A percentile compares a stretch with the other conserved stretches of the same genome.
Conservation (phyloP, 2,888 invertebrate genomes). For the Catotricha subobsoleta region DNA sequence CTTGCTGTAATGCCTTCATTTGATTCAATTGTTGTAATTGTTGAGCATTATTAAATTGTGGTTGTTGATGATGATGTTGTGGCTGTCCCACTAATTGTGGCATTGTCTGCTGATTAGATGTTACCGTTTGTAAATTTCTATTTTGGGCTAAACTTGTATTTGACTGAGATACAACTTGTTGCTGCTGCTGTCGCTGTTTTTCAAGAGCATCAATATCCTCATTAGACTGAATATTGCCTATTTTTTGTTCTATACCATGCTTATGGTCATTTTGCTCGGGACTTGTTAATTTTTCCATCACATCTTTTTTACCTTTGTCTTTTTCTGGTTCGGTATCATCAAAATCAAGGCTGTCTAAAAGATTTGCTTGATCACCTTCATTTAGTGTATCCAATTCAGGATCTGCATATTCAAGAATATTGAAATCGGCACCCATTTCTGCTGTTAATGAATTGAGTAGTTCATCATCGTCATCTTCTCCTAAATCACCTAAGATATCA, state of each 20-base stretch:
- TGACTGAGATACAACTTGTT: background rate
- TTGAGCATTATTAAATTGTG: conserved; percentile 6
- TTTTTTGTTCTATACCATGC: too few relatives aligned
- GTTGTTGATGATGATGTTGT: too few relatives aligned
- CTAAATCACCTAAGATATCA: conserved; percentile 64
- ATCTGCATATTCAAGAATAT: conserved; percentile 88
- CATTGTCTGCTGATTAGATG: background rate
- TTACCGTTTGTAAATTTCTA: background rate
- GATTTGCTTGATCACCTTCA: conserved; percentile 64
- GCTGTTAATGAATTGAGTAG: conserved; percentile 49
- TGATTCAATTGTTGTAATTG: conserved; percentile 10
- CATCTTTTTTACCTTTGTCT: conserved; percentile 35
- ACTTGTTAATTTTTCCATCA: background rate
- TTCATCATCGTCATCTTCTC: conserved; percentile 79
- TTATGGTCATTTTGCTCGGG: conserved; percentile 1
- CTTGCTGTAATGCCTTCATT: conserved; percentile 9
- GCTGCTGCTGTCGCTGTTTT: background rate
- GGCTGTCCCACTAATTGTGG: too few relatives aligned
- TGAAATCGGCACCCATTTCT: conserved; percentile 89
- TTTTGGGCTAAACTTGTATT: background rate
- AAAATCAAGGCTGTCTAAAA: conserved; percentile 68
- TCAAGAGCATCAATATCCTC: background rate
- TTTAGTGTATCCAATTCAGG: conserved; percentile 72
- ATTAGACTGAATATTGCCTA: too few relatives aligned
- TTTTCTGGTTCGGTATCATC: conserved; percentile 58